Conservation (phyloP, 2,888 invertebrate genomes). For the Spilarctia lutea region DNA sequence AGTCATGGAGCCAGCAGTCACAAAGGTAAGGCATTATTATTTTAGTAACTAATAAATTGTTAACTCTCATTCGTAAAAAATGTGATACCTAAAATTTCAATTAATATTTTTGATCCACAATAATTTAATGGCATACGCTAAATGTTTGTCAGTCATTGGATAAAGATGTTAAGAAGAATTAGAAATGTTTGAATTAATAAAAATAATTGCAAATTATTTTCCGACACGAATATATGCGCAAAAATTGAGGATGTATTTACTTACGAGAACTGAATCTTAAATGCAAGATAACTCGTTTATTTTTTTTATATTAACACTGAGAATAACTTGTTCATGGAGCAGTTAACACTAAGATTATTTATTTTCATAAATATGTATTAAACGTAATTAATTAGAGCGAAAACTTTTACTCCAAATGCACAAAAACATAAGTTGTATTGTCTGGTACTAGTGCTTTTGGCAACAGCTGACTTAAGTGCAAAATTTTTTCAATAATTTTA, state of each 20-base stretch:
- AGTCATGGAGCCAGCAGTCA: conserved; percentile 59
- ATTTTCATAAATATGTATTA: conserved; percentile 4
- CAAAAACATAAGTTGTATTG: neutral
- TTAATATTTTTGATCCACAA: neutral
- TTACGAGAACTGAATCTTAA: neutral
- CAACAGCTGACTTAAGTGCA: neutral
- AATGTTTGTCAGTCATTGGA: neutral
- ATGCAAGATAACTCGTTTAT: neutral
- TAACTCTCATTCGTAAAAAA: neutral
- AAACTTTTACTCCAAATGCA: neutral
- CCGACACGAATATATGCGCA: neutral
- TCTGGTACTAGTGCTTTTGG: neutral
- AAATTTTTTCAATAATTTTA: neutral
- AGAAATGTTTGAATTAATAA: neutral
- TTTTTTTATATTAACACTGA: neutral
- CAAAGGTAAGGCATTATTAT: conserved; percentile 50
- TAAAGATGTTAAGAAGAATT: neutral
- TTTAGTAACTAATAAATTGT: conserved; percentile 1
- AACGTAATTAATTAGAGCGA: conserved; percentile 10
- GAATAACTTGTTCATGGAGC: neutral
- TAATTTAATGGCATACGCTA: neutral
- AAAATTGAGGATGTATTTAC: neutral
- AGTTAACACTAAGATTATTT: neutral
- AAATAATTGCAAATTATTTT: neutral
- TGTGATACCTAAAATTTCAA: neutral